Evolutionary conservation across 2,113 vertebrate species (phyloP).

Genomic region (Silurus glanis): DNA sequence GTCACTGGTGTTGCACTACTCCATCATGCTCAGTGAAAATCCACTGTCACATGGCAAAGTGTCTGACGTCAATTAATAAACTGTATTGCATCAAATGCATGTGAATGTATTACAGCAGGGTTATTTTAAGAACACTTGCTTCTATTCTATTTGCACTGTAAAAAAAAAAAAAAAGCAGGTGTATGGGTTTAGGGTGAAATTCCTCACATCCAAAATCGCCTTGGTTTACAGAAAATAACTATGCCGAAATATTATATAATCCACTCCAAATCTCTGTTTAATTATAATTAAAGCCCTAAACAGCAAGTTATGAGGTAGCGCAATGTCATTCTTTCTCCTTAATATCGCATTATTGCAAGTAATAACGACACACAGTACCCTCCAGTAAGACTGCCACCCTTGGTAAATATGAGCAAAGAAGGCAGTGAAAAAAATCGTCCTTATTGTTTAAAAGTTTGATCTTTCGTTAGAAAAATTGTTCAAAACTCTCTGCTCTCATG

Average conservation of each 20-base stretch:
- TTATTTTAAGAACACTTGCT: neutral
- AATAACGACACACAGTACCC: too few relatives aligned
- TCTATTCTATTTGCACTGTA: neutral
- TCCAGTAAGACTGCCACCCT: too few relatives aligned
- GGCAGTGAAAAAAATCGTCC: too few relatives aligned
- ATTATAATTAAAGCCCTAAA: neutral
- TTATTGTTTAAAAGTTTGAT: too few relatives aligned
- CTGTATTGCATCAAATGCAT: neutral
- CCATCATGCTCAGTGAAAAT: constrained; percentile 5
- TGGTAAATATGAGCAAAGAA: too few relatives aligned
- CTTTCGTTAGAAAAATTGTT: too few relatives aligned
- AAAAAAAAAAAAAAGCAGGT: neutral
- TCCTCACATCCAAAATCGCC: neutral
- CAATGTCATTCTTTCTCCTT: neutral
- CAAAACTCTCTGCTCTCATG: too few relatives aligned
- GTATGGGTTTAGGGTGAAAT: neutral
- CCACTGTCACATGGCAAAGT: neutral
- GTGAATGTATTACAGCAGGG: neutral
- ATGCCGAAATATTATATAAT: neutral
- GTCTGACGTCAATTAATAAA: neutral
- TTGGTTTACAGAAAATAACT: neutral
- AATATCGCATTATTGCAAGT: neutral
- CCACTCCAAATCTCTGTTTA: neutral
- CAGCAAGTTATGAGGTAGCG: neutral
- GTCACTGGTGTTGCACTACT: constrained; percentile 14